Evolutionary conservation across 2,113 vertebrate species (phyloP), one percentile per base, ranked within the genome.

Genomic region (Beaufortia kweichowensis): DNA sequence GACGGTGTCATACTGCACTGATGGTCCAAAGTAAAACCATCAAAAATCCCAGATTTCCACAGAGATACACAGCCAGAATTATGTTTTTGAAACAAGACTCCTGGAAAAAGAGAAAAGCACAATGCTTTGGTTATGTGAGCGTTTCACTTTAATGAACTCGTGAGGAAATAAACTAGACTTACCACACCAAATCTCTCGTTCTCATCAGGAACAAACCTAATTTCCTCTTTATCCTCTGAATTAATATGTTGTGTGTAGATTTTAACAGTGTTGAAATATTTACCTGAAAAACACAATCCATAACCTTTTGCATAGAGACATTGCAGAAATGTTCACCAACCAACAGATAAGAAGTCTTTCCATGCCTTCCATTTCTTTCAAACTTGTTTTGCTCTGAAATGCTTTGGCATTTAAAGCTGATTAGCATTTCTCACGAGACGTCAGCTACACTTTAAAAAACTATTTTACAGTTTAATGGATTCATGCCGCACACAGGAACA

Each of bases 1-100:
- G 53, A 53, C 10, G 21, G 29, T 71, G 50, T 88, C 73, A 96
- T 26, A 93, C 61, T 35, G 56, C 81, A 84, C 46, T 84, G 87
- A 95, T 85, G 77, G 90, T 87, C 84, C 84, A 83, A 41, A 97
- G 75, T 71, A 96, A 91, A 59, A 84, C 72, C 76, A 80, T 55
- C 23, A 95, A 88, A 76, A 93, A 94, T 23, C 75, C 80, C 76
- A 87, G 26, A 70, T 97, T 96, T 82, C 95, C 95, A 82, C 90
- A 88, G 46, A 94, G 4, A 75, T 95, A 96, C 69, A 94, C 79
- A 2, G 83, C 67, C 66, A 96, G 81, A 63, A 95, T 86, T 5
- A 86, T 14, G 82, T 91, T 92, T 86, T 93, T 96, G 82, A 94
- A 93, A 62, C 77, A 79, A 68, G 85, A 84, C 17, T 88, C 91